Percentiles rank a stretch among this genome's conserved stretches.
These are phyloP conservation scores for Thereva unica DNA, from an alignment of 2,888 invertebrate genomes.

Conservation along the genomic window DNA sequence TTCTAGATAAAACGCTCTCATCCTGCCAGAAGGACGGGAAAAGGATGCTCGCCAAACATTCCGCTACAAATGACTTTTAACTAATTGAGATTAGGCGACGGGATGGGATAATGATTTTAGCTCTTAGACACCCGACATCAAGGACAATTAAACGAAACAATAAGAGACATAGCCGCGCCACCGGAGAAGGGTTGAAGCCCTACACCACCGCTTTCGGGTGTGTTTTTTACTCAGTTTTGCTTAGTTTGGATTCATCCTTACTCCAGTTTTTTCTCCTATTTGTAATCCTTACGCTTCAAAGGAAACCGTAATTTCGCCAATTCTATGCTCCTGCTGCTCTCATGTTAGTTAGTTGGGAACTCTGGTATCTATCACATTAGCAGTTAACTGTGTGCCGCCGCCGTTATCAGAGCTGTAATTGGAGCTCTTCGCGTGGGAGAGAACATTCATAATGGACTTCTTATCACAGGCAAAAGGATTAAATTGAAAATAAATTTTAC, in stretches of 20 bases:
- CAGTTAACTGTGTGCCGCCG: constrained; percentile 13
- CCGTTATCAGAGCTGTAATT: constrained; percentile 22
- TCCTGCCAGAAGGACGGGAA: neutral
- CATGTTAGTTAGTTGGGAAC: neutral
- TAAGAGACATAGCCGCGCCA: constrained; percentile 19
- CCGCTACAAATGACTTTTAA: constrained; percentile 37
- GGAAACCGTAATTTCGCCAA: constrained; percentile 9
- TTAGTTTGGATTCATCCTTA: neutral
- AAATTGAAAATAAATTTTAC: constrained; percentile 27
- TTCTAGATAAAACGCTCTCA: constrained; percentile 33
- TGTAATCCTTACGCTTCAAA: neutral
- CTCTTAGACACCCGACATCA: constrained; percentile 28
- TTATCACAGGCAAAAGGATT: constrained; percentile 20
- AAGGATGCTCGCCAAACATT: constrained; percentile 20
- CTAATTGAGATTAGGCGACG: constrained; percentile 36
- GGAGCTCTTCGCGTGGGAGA: constrained; percentile 6
- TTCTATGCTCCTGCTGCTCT: neutral
- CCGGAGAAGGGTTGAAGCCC: constrained; percentile 2
- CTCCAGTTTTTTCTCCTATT: constrained; percentile 10
- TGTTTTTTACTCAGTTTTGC: too few species aligned
- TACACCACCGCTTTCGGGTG: neutral
- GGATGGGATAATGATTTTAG: constrained; percentile 37
- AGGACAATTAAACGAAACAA: constrained; percentile 37
- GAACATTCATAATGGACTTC: constrained; percentile 1
- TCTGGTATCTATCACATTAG: constrained; percentile 29